Evolutionary conservation across 2,888 invertebrate species (phyloP).

Genomic region (Pinctada fucata): DNA sequence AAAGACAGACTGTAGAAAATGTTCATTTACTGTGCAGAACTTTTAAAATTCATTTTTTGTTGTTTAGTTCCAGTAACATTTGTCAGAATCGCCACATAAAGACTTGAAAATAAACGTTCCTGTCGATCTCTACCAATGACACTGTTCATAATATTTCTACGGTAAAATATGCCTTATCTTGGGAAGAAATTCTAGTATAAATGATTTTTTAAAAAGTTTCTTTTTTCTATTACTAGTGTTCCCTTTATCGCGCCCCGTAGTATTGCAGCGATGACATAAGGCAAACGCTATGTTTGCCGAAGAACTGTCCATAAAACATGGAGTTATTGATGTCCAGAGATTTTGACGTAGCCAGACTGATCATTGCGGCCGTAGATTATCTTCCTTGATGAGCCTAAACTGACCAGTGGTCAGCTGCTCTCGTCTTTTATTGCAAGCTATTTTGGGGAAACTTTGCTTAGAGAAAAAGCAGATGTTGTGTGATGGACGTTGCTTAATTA

Average conservation of each 20-base stretch:
- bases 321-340: slow-evolving; percentile 27
- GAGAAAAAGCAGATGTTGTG: background rate
- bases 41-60: too few relatives aligned
- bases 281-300: background rate
- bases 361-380: slow-evolving; percentile 17
- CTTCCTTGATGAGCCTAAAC: slow-evolving; percentile 7
- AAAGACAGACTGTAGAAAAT: too few relatives aligned
- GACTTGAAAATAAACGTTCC: too few relatives aligned
- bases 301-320: slow-evolving; percentile 30
- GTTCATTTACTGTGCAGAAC: too few relatives aligned
- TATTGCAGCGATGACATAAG: background rate
- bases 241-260: background rate
- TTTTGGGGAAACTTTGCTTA: slow-evolving; percentile 14
- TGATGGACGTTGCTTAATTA: too few relatives aligned
- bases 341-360: slow-evolving; percentile 14
- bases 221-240: background rate
- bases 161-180: too few relatives aligned
- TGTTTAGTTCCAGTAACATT: too few relatives aligned
- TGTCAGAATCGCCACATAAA: too few relatives aligned
- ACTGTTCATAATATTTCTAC: too few relatives aligned
- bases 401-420: slow-evolving; percentile 27
- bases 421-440: slow-evolving; percentile 19
- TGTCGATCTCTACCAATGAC: too few relatives aligned
- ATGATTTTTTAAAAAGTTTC: too few relatives aligned
- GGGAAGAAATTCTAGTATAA: too few relatives aligned